Evolutionary conservation across 2,797 vertebrate species (phyloP).

Genomic region (Darevskia nairensis): DNA sequence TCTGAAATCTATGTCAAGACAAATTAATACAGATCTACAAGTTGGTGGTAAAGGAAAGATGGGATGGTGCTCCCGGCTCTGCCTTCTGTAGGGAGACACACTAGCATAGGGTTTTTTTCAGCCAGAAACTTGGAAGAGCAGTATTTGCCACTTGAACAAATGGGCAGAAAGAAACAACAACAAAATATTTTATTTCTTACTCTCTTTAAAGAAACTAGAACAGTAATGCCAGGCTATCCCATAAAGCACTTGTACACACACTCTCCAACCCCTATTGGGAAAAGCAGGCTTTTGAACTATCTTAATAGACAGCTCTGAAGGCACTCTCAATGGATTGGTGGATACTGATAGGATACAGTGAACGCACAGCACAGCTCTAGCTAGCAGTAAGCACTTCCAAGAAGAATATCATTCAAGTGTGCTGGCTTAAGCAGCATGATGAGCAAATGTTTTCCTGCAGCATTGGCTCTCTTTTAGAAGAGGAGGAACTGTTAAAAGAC

Average conservation of each 20-base stretch:
- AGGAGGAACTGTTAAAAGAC: conserved; percentile 45
- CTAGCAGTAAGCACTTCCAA: conserved; percentile 75
- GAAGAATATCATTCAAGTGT: conserved; percentile 79
- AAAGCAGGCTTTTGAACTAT: conserved; percentile 7
- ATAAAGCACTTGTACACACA: not conserved
- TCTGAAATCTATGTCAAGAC: conserved; percentile 27
- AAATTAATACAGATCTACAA: not conserved
- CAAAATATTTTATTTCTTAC: not conserved
- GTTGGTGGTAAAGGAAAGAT: conserved; percentile 14
- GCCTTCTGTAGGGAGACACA: conserved; percentile 23
- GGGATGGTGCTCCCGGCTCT: not conserved
- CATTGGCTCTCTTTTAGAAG: conserved; percentile 62
- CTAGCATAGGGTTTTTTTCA: not conserved
- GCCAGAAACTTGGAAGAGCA: not conserved
- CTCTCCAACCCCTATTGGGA: not conserved
- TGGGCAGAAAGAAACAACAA: not conserved
- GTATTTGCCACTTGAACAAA: not conserved
- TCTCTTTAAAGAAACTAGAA: not conserved
- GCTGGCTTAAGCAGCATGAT: conserved; percentile 75
- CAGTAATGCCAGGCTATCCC: not conserved
- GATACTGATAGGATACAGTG: conserved; percentile 60
- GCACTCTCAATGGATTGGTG: conserved; percentile 57
- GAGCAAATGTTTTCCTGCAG: conserved; percentile 74
- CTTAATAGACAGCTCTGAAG: conserved; percentile 38
- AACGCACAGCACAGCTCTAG: conserved; percentile 61